Evolutionary conservation across 2,888 invertebrate species (phyloP).

Genomic region (Melipona beecheii): DNA sequence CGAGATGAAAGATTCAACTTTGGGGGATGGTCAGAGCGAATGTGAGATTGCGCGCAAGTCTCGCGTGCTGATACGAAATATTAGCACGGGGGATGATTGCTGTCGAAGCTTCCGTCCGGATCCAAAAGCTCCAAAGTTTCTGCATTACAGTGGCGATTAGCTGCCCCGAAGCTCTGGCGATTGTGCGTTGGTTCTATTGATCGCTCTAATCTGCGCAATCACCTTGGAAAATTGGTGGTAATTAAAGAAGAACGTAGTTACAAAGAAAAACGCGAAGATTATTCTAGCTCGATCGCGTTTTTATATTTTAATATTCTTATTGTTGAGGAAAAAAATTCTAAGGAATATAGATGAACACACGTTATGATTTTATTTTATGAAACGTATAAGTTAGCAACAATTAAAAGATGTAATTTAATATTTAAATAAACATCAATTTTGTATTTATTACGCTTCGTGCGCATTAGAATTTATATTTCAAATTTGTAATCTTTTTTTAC

Average conservation of each 20-base stretch:
- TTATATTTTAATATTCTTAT: too few species aligned
- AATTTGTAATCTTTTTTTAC: neutral
- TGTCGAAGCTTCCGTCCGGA: neutral
- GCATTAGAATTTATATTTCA: neutral
- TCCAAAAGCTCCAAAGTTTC: slow-evolving; percentile 1
- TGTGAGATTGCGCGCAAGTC: neutral
- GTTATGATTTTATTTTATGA: neutral
- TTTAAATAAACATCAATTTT: too few species aligned
- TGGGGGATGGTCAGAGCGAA: neutral
- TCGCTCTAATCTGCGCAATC: neutral
- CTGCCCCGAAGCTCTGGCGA: neutral
- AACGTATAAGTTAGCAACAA: too few species aligned
- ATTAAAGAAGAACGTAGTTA: neutral
- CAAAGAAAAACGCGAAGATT: too few species aligned
- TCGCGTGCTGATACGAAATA: neutral
- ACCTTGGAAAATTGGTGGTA: neutral
- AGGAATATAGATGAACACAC: neutral
- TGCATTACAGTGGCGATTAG: slow-evolving; percentile 4
- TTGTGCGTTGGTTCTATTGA: neutral
- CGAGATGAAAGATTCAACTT: neutral
- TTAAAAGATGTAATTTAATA: too few species aligned
- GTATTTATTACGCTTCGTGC: too few species aligned
- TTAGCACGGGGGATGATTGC: slow-evolving; percentile 2
- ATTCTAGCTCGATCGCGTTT: too few species aligned
- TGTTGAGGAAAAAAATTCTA: neutral